These are phyloP conservation scores for Pluvialis apricaria DNA, from an alignment of 2,113 vertebrate species.

Conservation along the genomic window DNA sequence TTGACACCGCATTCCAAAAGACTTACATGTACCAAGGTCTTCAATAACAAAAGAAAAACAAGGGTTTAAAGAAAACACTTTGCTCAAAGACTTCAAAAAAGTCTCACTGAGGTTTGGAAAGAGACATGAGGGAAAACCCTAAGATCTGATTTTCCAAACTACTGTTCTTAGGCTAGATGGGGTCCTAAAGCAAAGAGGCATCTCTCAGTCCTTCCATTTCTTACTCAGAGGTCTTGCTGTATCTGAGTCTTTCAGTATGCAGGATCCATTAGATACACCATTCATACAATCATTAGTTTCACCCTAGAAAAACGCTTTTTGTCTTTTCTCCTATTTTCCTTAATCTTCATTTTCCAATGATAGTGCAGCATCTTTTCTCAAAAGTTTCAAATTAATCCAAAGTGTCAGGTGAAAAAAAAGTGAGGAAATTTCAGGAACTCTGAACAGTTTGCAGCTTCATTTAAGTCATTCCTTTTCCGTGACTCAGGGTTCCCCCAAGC, in stretches of 20 bases:
- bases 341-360: constrained; percentile 9
- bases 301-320: not conserved
- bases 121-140: not conserved
- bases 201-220: not conserved
- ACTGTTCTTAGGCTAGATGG: not conserved
- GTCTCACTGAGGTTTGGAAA: not conserved
- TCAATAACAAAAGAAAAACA: not conserved
- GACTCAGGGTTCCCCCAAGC: not conserved
- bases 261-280: not conserved
- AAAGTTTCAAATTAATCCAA: not conserved
- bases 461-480: not conserved
- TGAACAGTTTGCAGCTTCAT: not conserved
- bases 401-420: not conserved
- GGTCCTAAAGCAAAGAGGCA: not conserved
- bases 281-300: not conserved
- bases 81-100: not conserved
- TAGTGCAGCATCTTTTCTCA: not conserved
- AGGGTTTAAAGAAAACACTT: not conserved
- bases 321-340: not conserved
- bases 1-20: not conserved
- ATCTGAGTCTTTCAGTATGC: not conserved
- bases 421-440: not conserved
- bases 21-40: not conserved
- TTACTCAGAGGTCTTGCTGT: not conserved
- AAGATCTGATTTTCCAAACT: not conserved